These are phyloP conservation scores for Turritopsis rubra DNA, from an alignment of 30 jellyfish, hydroid and myxozoan genomes.

Conservation along the genomic window DNA sequence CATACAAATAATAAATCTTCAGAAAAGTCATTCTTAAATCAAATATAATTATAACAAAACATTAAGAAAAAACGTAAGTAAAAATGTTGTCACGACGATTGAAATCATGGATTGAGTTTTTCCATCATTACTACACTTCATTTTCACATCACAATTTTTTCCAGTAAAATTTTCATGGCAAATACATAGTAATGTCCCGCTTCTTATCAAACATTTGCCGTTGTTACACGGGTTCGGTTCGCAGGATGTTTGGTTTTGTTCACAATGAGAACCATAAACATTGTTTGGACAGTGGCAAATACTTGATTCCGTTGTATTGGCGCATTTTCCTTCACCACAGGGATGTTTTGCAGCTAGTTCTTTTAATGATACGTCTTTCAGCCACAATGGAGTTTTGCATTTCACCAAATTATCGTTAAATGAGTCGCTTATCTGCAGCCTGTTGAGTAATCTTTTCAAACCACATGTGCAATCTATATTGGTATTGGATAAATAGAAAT, in stretches of 20 bases:
- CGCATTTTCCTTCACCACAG: neutral
- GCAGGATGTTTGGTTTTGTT: neutral
- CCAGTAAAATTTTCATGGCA: neutral
- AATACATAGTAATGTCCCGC: neutral
- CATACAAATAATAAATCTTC: too few relatives aligned
- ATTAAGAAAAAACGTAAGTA: neutral
- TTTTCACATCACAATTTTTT: neutral
- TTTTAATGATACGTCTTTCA: neutral
- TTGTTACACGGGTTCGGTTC: neutral
- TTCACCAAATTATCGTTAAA: neutral
- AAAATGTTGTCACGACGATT: neutral
- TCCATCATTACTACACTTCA: constrained; percentile 30
- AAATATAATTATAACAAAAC: neutral
- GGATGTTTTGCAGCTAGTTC: neutral
- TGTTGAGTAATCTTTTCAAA: neutral
- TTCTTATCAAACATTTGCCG: neutral
- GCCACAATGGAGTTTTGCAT: neutral
- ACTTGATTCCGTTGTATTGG: neutral
- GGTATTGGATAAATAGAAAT: neutral
- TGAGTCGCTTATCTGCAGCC: neutral
- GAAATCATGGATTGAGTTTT: neutral
- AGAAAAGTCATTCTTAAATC: too few relatives aligned
- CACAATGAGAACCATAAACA: neutral
- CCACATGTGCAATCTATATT: neutral
- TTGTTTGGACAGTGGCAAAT: neutral